phyloP scores from a whole-genome alignment of 2,888 invertebrate genomes.

The Himalopsyche tibetana region DNA sequence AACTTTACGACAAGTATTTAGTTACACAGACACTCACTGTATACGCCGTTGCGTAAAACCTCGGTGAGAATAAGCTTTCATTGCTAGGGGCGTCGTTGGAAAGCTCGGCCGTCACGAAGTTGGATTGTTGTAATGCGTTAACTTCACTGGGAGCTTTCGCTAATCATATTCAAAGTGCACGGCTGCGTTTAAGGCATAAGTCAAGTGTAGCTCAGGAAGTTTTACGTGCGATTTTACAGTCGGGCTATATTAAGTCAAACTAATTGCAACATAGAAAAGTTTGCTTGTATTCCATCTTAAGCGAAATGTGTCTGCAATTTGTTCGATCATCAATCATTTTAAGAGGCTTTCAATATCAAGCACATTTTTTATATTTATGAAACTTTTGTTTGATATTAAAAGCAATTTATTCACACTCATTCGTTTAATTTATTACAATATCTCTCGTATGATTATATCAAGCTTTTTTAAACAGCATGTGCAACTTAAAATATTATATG shows the following conservation, averaged over 20 bases:
- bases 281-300: not conserved
- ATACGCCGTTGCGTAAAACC: not conserved
- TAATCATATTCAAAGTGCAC: constrained; percentile 40
- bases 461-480: too few species aligned
- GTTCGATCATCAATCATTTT: not conserved
- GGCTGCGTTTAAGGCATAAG: constrained; percentile 41
- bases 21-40: constrained; percentile 17
- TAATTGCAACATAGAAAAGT: constrained; percentile 27
- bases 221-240: constrained; percentile 9
- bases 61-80: not conserved
- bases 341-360: too few species aligned
- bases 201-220: constrained; percentile 1
- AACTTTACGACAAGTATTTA: constrained; percentile 26
- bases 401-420: too few species aligned
- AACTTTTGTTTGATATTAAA: too few species aligned
- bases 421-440: too few species aligned
- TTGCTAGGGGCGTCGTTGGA: constrained; percentile 5
- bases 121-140: constrained; percentile 43
- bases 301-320: not conserved
- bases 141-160: constrained; percentile 41
- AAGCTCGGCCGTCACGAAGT: constrained; percentile 40
- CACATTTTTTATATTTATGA: too few species aligned
- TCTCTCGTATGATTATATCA: too few species aligned
- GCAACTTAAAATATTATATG: too few species aligned
- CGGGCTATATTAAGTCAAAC: not conserved